Evolutionary conservation across 2,797 vertebrate genomes (phyloP).

Genomic region (Luscinia luscinia): DNA sequence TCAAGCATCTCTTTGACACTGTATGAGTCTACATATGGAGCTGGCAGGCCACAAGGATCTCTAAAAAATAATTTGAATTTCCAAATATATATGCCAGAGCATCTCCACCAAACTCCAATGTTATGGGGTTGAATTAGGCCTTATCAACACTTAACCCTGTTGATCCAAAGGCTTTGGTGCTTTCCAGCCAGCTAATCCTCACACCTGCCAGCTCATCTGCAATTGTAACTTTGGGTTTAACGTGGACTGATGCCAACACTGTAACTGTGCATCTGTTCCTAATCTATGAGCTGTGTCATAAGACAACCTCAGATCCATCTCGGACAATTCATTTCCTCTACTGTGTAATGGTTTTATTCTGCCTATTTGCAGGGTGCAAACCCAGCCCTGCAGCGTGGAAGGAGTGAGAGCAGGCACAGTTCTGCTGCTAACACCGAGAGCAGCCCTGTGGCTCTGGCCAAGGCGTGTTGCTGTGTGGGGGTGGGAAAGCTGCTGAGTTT

Average conservation of each 20-base stretch:
- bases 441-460: background rate
- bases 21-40: background rate
- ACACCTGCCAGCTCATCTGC: background rate
- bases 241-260: background rate
- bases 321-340: accelerated
- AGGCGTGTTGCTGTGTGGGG: background rate
- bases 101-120: background rate
- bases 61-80: background rate
- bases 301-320: background rate
- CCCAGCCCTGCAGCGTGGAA: background rate
- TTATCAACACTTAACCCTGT: background rate
- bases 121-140: background rate
- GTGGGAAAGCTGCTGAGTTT: background rate
- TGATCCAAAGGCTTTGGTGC: background rate
- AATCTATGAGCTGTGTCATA: background rate
- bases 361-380: background rate
- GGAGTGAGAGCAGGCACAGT: background rate
- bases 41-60: background rate
- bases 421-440: background rate
- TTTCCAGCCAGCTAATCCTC: background rate
- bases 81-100: background rate
- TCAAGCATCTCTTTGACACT: background rate
- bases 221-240: background rate
- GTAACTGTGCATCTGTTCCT: background rate
- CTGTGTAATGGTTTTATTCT: background rate